These are phyloP conservation scores for Dicerorhinus sumatrensis DNA, from an alignment of 2,113 vertebrate genomes.

Conservation along the genomic window DNA sequence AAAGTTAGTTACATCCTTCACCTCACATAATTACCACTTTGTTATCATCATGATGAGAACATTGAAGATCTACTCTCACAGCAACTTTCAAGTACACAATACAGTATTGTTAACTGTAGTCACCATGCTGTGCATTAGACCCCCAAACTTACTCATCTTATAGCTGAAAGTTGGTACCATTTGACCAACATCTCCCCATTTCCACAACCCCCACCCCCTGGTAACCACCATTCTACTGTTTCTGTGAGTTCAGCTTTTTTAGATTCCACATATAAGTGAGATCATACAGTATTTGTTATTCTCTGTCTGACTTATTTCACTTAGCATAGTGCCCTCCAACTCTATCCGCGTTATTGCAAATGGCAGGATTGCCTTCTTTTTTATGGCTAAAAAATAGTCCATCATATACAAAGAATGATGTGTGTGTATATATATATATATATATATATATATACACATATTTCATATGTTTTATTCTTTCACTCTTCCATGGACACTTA, in stretches of 20 bases:
- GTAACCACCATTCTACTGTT: neutral
- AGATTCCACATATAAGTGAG: neutral
- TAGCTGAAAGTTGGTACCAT: too few species aligned
- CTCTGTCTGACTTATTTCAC: neutral
- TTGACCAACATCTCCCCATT: neutral
- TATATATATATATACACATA: too few species aligned
- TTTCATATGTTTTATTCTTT: too few species aligned
- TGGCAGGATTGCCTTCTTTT: neutral
- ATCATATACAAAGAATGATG: too few species aligned
- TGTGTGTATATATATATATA: too few species aligned
- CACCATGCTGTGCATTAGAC: rapidly evolving
- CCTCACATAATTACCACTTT: too few species aligned
- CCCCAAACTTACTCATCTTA: neutral
- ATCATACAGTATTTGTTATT: neutral
- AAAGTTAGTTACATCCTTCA: neutral
- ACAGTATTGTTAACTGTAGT: neutral
- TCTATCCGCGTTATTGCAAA: neutral
- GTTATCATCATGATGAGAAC: neutral
- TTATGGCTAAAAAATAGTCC: too few species aligned
- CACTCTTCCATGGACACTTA: too few species aligned
- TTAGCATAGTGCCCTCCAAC: neutral
- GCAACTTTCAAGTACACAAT: neutral
- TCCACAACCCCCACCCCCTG: neutral
- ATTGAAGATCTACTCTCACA: rapidly evolving
- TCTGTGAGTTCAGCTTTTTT: neutral